Conservation (phyloP, 2,888 invertebrate species). For the Chymomyza amoena region DNA sequence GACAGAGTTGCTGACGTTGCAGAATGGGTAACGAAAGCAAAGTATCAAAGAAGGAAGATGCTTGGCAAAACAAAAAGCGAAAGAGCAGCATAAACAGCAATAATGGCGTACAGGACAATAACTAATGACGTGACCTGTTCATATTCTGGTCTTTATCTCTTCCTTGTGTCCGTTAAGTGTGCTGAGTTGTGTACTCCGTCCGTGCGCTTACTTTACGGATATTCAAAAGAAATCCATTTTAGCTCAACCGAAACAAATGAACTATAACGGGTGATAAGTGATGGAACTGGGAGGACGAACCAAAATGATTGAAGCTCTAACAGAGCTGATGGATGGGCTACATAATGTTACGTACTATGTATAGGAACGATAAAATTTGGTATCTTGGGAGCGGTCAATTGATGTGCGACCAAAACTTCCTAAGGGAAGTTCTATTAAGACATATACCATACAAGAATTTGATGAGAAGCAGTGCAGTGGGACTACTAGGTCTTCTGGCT, state of each 20-base stretch:
- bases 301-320: background rate
- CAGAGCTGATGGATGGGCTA: conserved; percentile 25
- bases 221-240: conserved; percentile 52
- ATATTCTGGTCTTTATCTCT: background rate
- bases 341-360: background rate
- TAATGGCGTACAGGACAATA: background rate
- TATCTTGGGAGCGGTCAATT: no score
- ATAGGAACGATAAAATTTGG: background rate
- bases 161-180: background rate
- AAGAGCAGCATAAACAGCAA: background rate
- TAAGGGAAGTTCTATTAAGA: no score
- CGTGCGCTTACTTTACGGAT: background rate
- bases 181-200: background rate
- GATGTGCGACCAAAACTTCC: no score
- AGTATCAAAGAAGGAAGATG: no score
- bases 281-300: background rate
- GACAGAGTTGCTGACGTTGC: no score
- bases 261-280: conserved; percentile 10
- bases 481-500: no score
- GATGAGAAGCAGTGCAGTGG: no score
- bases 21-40: no score
- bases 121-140: background rate
- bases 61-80: no score
- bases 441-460: no score
- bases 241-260: conserved; percentile 31